Conservation (phyloP, 35 echinoderm and acorn worm species). For the Acanthaster planci region DNA sequence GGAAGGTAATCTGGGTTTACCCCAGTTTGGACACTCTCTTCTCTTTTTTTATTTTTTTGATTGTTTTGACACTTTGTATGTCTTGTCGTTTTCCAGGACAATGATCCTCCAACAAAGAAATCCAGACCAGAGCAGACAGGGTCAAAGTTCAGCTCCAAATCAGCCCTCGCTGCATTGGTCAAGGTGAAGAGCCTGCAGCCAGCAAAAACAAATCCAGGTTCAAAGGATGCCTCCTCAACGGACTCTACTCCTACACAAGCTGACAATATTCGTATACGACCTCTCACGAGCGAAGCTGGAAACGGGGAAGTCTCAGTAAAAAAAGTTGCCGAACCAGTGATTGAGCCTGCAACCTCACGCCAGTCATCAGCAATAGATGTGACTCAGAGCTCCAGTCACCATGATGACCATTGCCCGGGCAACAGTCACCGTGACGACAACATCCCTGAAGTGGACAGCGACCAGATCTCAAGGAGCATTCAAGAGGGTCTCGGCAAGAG, state of each 20-base stretch:
- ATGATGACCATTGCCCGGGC: not conserved
- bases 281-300: too few relatives aligned
- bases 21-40: too few relatives aligned
- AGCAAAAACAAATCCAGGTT: not conserved
- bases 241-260: not conserved
- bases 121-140: constrained; percentile 12
- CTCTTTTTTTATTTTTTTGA: too few relatives aligned
- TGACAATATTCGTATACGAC: too few relatives aligned
- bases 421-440: not conserved
- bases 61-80: too few relatives aligned
- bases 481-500: constrained; percentile 72
- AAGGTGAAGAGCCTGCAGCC: constrained; percentile 45
- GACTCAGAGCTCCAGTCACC: constrained; percentile 20
- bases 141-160: constrained; percentile 31
- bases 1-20: too few relatives aligned
- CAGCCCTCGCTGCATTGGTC: constrained; percentile 48
- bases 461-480: constrained; percentile 34
- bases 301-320: too few relatives aligned
- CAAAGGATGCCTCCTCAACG: not conserved
- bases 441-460: not conserved
- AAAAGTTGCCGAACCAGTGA: not conserved
- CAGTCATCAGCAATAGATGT: not conserved
- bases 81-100: not conserved
- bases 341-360: not conserved
- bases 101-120: not conserved